Base-by-base conservation (phyloP, 2,888 invertebrate genomes). In the Drosophila mercatorum region DNA sequence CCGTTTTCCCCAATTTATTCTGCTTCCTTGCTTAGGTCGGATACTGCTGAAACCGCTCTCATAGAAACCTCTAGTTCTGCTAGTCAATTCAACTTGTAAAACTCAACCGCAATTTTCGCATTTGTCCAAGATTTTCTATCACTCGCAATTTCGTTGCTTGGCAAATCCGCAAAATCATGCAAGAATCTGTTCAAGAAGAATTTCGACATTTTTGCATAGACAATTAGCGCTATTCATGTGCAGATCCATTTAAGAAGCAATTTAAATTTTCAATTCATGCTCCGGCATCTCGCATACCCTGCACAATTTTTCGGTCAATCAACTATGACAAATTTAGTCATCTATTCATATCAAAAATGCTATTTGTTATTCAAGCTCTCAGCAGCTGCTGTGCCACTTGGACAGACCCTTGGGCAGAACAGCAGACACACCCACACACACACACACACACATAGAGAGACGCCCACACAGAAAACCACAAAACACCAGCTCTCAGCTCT, bases 231-330 rank as follows among this genome's bases (percentile, higher is more conserved):
- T 56, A 60, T 78, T 75, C 68, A 62, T 56, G 40, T 55, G 55
- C 40, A 46, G 58, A 44, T 34, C 26, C 51, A 17, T 60, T 53
- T 68, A 36, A 38, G 12, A n/a, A 12, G 44, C 26, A 59, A 55
- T 56, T 60, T 11, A 59, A 60, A 60, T 31, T 52, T 40, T 47
- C 56, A 43, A 51, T 65, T 49, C 41, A 49, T 14, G 59, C 34
- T 26, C 38, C 12, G 38, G 56, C 49, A 43, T 55, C 26, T 38
- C 36, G 36, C 34, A 60, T 46, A 68, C 43, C n/a, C 58, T 70
- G 77, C 36, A 59, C 80, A 80, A 80, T 77, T 77, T 71, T 80
- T 77, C 78, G 77, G 81, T 77, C 77, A 80, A 80, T 78, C 81
- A 78, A 80, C 63, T 77, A 68, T 77, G 77, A 80, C 81, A 78